Evolutionary conservation across 64 coral and sea anemone species (phyloP).

Genomic region (Montipora foliosa): DNA sequence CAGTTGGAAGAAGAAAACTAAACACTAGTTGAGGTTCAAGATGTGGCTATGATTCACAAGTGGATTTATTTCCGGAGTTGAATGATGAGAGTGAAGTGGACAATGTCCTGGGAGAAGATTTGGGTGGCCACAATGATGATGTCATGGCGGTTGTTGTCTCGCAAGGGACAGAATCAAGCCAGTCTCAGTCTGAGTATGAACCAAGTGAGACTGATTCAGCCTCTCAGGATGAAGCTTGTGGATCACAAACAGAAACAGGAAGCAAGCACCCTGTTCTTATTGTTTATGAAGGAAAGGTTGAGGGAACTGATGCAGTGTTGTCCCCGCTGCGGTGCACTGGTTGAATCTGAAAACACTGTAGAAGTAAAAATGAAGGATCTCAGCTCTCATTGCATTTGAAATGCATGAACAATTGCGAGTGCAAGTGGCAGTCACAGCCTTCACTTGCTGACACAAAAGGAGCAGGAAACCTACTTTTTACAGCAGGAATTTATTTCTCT

Average conservation of each 20-base stretch:
- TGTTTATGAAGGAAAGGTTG: conserved; percentile 35
- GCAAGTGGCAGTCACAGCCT: conserved; percentile 60
- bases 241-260: not conserved
- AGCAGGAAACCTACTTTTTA: conserved; percentile 33
- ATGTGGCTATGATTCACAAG: not conserved
- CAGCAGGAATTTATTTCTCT: conserved; percentile 24
- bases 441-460: conserved; percentile 26
- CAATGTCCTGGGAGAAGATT: too few relatives aligned
- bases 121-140: not conserved
- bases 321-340: conserved; percentile 38
- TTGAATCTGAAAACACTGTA: not conserved
- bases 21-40: not conserved
- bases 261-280: conserved; percentile 29
- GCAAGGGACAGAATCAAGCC: not conserved
- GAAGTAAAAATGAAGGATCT: conserved; percentile 44
- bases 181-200: not conserved
- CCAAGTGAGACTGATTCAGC: not conserved
- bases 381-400: conserved; percentile 41
- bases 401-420: conserved; percentile 30
- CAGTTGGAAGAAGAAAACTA: too few relatives aligned
- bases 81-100: not conserved
- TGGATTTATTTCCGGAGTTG: not conserved
- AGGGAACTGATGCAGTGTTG: conserved; percentile 46
- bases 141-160: not conserved
- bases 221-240: not conserved